A percentile compares a stretch with the other conserved stretches of the same genome.
Evolutionary conservation across 2,888 invertebrate genomes (phyloP).

Genomic region (Drosophila neutralis): DNA sequence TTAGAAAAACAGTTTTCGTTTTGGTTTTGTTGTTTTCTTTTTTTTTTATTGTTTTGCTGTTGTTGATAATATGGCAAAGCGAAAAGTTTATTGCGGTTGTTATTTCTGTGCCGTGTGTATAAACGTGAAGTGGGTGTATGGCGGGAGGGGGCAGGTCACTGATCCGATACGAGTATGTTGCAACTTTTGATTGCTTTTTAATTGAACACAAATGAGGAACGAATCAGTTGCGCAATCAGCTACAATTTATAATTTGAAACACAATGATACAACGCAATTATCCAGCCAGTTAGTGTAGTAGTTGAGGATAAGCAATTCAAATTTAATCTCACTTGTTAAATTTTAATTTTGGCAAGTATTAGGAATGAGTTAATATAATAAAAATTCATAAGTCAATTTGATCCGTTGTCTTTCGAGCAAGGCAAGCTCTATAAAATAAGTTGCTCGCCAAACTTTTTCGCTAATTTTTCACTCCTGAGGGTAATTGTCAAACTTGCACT

Average conservation of each 20-base stretch:
- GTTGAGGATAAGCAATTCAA: background rate
- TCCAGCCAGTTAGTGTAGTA: background rate
- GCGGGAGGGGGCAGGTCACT: constrained; percentile 7
- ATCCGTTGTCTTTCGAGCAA: background rate
- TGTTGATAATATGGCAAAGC: constrained; percentile 24
- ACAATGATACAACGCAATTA: background rate
- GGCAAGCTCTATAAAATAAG: background rate
- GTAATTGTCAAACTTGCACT: background rate
- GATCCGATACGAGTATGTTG: constrained; percentile 41
- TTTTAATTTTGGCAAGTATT: background rate
- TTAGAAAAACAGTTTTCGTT: constrained; percentile 56
- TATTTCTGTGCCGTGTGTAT: constrained; percentile 1
- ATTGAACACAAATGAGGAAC: constrained; percentile 67
- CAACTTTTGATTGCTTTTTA: constrained; percentile 73
- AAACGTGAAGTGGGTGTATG: background rate
- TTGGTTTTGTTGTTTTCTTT: constrained; percentile 20
- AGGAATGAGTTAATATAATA: background rate
- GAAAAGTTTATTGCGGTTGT: constrained; percentile 33
- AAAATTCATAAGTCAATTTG: background rate
- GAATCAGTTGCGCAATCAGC: constrained; percentile 41
- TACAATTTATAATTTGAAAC: background rate
- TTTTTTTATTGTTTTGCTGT: constrained; percentile 11
- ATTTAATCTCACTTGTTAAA: background rate
- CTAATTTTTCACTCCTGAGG: background rate
- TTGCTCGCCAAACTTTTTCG: background rate